Evolutionary conservation across 2,888 invertebrate species (phyloP).

Genomic region (Eurois occulta): DNA sequence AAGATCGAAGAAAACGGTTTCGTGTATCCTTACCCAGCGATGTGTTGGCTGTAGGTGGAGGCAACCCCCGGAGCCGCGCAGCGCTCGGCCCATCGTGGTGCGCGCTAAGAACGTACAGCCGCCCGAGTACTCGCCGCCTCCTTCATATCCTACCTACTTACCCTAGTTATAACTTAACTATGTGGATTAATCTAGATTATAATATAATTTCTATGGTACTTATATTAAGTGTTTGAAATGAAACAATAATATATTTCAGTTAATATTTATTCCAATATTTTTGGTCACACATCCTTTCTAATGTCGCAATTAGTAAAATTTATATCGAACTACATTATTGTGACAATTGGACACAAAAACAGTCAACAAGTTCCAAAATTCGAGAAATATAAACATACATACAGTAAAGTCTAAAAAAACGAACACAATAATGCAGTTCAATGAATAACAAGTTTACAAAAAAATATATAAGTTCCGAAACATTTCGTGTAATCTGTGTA

Average conservation of each 20-base stretch:
- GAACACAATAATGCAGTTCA: slow-evolving; percentile 83
- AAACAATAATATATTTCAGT: slow-evolving; percentile 53
- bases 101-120: slow-evolving; percentile 77
- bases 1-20: too few relatives aligned
- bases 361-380: slow-evolving; percentile 83
- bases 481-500: slow-evolving; percentile 55
- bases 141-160: slow-evolving; percentile 83
- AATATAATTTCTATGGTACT: not conserved
- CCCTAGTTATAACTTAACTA: slow-evolving; percentile 71
- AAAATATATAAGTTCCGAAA: slow-evolving; percentile 73
- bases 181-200: not conserved
- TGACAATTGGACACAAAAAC: slow-evolving; percentile 78
- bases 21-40: not conserved
- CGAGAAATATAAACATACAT: slow-evolving; percentile 78
- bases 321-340: slow-evolving; percentile 81
- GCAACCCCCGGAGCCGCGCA: slow-evolving; percentile 77
- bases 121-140: slow-evolving; percentile 85
- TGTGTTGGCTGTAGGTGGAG: slow-evolving; percentile 80
- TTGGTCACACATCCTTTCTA: slow-evolving; percentile 82
- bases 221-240: slow-evolving; percentile 4
- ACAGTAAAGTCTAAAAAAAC: slow-evolving; percentile 74
- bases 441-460: slow-evolving; percentile 78
- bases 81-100: slow-evolving; percentile 76
- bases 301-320: slow-evolving; percentile 75
- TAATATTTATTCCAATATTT: slow-evolving; percentile 75